These are phyloP conservation scores for Cynoglossus semilaevis DNA, from an alignment of 2,113 vertebrate genomes.

Conservation along the genomic window DNA sequence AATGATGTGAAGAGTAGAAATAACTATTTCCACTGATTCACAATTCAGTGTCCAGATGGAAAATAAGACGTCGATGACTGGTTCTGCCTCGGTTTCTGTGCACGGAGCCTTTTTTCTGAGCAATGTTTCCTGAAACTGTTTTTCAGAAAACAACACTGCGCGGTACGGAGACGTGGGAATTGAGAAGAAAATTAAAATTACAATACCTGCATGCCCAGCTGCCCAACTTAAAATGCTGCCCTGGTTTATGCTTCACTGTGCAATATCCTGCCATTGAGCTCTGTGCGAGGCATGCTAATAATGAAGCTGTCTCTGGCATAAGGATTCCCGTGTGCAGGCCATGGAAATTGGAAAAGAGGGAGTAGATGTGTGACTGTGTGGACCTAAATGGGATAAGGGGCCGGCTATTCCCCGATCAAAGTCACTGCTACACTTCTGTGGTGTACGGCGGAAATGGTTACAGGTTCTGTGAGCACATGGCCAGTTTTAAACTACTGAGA, in stretches of 20 bases:
- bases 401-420: conserved; percentile 50
- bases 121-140: conserved; percentile 51
- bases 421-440: conserved; percentile 41
- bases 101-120: conserved; percentile 26
- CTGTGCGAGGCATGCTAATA: conserved; percentile 63
- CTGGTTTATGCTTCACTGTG: conserved; percentile 67
- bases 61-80: conserved; percentile 10
- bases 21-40: conserved; percentile 23
- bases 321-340: conserved; percentile 57
- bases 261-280: conserved; percentile 72
- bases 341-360: conserved; percentile 65
- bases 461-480: conserved; percentile 38
- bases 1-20: conserved; percentile 8
- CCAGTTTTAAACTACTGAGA: conserved; percentile 40
- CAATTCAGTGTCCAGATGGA: conserved; percentile 26
- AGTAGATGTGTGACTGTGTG: conserved; percentile 52
- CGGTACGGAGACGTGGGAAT: conserved; percentile 54
- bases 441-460: conserved; percentile 40
- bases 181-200: conserved; percentile 68
- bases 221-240: conserved; percentile 69
- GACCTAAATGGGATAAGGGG: conserved; percentile 49
- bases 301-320: conserved; percentile 63
- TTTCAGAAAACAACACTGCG: conserved; percentile 58
- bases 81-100: conserved; percentile 33
- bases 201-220: conserved; percentile 71